Percentiles rank a stretch among this genome's conserved stretches.
Conservation (phyloP, 2,113 vertebrate genomes). For the Bothrops jararaca region DNA sequence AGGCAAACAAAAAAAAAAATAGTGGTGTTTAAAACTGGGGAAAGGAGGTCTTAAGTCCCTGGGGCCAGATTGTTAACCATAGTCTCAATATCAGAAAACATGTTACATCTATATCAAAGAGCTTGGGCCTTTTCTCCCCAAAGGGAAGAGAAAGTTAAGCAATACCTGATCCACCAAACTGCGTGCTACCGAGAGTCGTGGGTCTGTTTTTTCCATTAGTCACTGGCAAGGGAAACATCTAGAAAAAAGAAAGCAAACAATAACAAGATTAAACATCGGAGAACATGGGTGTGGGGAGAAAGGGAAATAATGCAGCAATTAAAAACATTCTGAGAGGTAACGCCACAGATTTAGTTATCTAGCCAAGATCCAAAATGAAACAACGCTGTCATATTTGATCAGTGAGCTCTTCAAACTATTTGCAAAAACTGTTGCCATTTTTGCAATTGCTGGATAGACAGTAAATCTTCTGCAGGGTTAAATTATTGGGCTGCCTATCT, state of each 20-base stretch:
- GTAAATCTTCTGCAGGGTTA: not conserved
- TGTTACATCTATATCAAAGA: not conserved
- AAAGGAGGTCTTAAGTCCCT: not conserved
- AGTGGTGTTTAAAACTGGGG: not conserved
- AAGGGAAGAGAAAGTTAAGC: not conserved
- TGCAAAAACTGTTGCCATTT: not conserved
- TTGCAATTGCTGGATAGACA: not conserved
- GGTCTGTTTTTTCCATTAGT: slow-evolving; percentile 96
- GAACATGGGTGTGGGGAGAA: not conserved
- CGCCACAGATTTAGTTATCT: not conserved
- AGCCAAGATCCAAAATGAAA: not conserved
- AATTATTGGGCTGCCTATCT: not conserved
- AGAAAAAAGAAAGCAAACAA: slow-evolving; percentile 57
- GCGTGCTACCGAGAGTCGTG: slow-evolving; percentile 86
- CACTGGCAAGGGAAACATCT: slow-evolving; percentile 98
- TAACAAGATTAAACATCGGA: not conserved
- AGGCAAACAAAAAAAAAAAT: not conserved
- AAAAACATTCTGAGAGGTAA: not conserved
- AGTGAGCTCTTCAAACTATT: not conserved
- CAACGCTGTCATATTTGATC: not conserved
- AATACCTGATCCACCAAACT: slow-evolving; percentile 91
- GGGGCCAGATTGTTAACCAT: not conserved
- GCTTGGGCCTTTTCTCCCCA: not conserved
- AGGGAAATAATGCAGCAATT: not conserved
- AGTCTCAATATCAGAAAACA: not conserved